phyloP scores from a whole-genome alignment of 2,113 vertebrate species.

The Megalops atlanticus region DNA sequence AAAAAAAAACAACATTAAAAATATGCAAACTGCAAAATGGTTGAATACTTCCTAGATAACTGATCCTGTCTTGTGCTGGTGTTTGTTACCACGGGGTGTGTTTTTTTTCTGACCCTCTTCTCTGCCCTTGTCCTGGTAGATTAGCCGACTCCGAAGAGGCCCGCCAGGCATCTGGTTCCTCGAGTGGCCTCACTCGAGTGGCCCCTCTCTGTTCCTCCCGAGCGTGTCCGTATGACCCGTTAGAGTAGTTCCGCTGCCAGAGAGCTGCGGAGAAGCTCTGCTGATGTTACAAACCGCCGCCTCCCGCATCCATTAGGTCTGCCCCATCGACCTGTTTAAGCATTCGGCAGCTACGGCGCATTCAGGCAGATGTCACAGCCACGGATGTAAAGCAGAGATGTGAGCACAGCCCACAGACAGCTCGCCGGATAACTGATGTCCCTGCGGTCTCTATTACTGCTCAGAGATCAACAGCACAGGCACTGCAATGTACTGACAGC shows the following conservation, averaged over 20 bases:
- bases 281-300: conserved; percentile 42
- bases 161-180: conserved; percentile 60
- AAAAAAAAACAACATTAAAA: too few species aligned
- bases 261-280: conserved; percentile 32
- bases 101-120: too few species aligned
- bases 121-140: conserved; percentile 59
- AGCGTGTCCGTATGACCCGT: conserved; percentile 57
- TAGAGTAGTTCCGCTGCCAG: conserved; percentile 55
- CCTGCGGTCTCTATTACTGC: conserved; percentile 57
- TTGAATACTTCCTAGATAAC: too few species aligned
- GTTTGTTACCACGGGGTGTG: too few species aligned
- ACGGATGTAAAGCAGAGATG: conserved; percentile 38
- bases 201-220: too few species aligned
- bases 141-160: conserved; percentile 61
- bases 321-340: conserved; percentile 35
- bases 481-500: conserved; percentile 33
- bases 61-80: too few species aligned
- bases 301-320: conserved; percentile 52
- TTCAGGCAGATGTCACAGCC: conserved; percentile 15
- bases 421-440: conserved; percentile 55
- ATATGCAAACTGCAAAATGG: too few species aligned
- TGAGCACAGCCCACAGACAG: conserved; percentile 46
- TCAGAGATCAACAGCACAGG: conserved; percentile 31
- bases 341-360: conserved; percentile 38
- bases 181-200: too few species aligned